Base-by-base conservation (phyloP, 2,888 invertebrate genomes). In the Clivina fossor region DNA sequence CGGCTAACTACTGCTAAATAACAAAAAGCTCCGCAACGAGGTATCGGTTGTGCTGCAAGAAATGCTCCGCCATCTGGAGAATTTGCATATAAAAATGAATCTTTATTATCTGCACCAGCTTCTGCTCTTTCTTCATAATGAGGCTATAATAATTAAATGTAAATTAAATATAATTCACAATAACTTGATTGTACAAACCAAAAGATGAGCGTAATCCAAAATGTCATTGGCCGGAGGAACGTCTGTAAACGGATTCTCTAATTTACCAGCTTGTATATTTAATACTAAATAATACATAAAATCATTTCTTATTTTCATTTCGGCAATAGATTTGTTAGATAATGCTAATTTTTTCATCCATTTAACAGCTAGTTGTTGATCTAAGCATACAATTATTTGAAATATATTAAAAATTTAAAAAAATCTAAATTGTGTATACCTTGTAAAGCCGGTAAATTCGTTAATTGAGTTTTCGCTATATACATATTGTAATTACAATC, bases 61-160 rank as follows among this genome's bases (percentile, higher is more conserved):
- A 81, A 81, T 5, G 77, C 78, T 2, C 80, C 80, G 2, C 79
- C 80, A 64, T 81, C 80, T 1, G 80, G 80, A 1, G 79, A 79
- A 53, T 76, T 71, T 63, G 76, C 73, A 64, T 77, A 76, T 16
- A 80, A 63, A 64, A 78, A 69, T 1, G 80, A 74, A 60, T 68
- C 70, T 7, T n/a, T n/a, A n/a, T 57, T 55, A 13, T 49, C 59
- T 50, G 58, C 60, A 5, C 44, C 61, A 41, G 43, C 33, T 43
- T 59, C 46, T 62, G 26, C 63, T 64, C 26, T 58, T 56, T 28
- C 58, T 9, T 49, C 61, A 66, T 63, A 65, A 40, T 73, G 73
- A 24, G 74, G 73, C 72, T 74, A 59, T 37, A 66, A 53, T 58
- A 7, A 54, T 43, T 28, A 47, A 49, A 9, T 20, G 8, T 5